Percentiles rank a stretch among this genome's conserved stretches.
Evolutionary conservation across 2,888 invertebrate genomes (phyloP).

Genomic region (Lymantria dispar): DNA sequence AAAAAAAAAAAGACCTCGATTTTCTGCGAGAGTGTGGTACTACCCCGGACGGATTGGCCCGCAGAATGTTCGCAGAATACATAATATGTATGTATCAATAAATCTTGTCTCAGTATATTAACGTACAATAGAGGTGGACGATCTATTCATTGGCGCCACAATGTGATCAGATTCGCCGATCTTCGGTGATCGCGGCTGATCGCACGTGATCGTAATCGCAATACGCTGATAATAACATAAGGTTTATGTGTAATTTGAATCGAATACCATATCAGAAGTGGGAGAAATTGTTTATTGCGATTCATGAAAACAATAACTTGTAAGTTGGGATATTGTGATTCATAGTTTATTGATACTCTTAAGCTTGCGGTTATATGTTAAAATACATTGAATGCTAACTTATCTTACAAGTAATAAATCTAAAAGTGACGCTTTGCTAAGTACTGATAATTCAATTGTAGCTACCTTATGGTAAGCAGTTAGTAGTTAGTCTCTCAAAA

Average conservation of each 20-base stretch:
- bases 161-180: constrained; percentile 53
- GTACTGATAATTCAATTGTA: too few relatives aligned
- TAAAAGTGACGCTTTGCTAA: too few relatives aligned
- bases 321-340: not conserved
- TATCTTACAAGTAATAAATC: too few relatives aligned
- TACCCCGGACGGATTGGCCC: too few relatives aligned
- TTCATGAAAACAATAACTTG: not conserved
- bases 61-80: constrained; percentile 10
- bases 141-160: constrained; percentile 79
- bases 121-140: constrained; percentile 82
- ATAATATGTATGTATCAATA: constrained; percentile 34
- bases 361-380: too few relatives aligned
- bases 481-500: too few relatives aligned
- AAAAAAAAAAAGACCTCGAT: too few relatives aligned
- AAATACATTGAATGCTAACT: too few relatives aligned
- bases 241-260: constrained; percentile 34
- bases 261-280: constrained; percentile 21
- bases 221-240: constrained; percentile 55
- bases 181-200: constrained; percentile 39
- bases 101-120: constrained; percentile 67
- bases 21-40: too few relatives aligned
- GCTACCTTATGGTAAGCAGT: too few relatives aligned
- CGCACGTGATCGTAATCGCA: constrained; percentile 70
- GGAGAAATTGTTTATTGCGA: not conserved
- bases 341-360: too few relatives aligned